Evolutionary conservation across 1,140 invertebrate species (phyloP).

Genomic region (Bilobella aurantiaca): DNA sequence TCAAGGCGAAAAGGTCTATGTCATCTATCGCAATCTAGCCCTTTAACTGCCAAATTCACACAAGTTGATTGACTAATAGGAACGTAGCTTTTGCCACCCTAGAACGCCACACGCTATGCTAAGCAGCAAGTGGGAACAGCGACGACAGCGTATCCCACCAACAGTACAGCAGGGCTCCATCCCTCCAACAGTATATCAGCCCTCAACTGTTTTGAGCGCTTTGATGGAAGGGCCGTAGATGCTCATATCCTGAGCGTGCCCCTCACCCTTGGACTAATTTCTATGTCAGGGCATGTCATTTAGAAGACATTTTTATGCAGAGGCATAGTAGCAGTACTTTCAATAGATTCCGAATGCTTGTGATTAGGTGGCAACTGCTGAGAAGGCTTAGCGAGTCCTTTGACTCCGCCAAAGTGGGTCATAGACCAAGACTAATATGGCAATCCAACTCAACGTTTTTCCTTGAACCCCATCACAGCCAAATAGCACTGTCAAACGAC

Average conservation of each 20-base stretch:
- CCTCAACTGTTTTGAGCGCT: too few relatives aligned
- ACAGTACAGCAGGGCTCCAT: neutral
- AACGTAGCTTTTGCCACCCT: neutral
- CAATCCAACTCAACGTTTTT: neutral
- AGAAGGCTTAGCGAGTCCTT: neutral
- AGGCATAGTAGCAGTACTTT: too few relatives aligned
- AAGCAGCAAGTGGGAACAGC: slow-evolving; percentile 1
- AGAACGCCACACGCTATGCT: neutral
- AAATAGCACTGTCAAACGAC: too few relatives aligned
- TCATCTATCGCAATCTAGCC: slow-evolving; percentile 8
- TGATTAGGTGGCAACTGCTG: neutral
- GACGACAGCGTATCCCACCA: neutral
- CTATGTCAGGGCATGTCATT: slow-evolving; percentile 20
- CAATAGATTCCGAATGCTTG: too few relatives aligned
- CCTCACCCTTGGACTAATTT: slow-evolving; percentile 31
- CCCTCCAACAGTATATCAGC: too few relatives aligned
- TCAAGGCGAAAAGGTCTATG: slow-evolving; percentile 30
- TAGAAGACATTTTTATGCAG: neutral
- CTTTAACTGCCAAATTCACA: neutral
- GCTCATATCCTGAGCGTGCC: too few relatives aligned
- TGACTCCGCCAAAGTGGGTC: neutral
- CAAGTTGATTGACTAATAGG: slow-evolving; percentile 11
- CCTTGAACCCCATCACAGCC: slow-evolving; percentile 3
- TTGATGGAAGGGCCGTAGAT: too few relatives aligned
- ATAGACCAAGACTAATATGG: slow-evolving; percentile 4